Evolutionary conservation across 2,113 vertebrate species (phyloP).

Genomic region (Scomber scombrus): DNA sequence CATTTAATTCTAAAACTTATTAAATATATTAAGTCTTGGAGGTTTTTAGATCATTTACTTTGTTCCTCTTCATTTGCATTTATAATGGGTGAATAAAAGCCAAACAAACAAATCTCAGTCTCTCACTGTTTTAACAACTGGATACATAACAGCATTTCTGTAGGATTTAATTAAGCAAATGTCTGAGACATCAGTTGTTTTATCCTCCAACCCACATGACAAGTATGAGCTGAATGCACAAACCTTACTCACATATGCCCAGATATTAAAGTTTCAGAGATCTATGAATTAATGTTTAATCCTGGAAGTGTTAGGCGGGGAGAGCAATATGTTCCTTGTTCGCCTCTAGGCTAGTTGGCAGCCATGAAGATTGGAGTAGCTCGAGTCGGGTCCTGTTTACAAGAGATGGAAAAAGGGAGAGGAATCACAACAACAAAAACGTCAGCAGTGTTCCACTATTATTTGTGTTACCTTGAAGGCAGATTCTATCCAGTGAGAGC

Average conservation of each 20-base stretch:
- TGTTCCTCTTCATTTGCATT: conserved; percentile 16
- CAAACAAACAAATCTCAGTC: conserved; percentile 15
- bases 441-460: conserved; percentile 45
- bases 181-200: conserved; percentile 33
- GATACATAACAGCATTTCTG: neutral
- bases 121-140: neutral
- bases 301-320: conserved; percentile 72
- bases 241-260: conserved; percentile 50
- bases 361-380: conserved; percentile 60
- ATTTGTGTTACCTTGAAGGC: conserved; percentile 54
- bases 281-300: conserved; percentile 83
- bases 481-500: conserved; percentile 47
- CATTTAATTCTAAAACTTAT: neutral
- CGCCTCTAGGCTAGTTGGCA: conserved; percentile 78
- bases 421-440: conserved; percentile 41
- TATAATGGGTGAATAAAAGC: conserved; percentile 31
- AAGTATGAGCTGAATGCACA: conserved; percentile 49
- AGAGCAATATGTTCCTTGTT: conserved; percentile 83
- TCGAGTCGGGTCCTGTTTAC: conserved; percentile 71
- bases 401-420: conserved; percentile 12
- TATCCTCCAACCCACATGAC: conserved; percentile 20
- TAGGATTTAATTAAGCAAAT: conserved; percentile 45
- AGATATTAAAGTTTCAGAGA: conserved; percentile 83
- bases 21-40: neutral
- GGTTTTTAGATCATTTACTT: conserved; percentile 5